Evolutionary conservation across 2,113 vertebrate species (phyloP).

Genomic region (Gallinago undulata): DNA sequence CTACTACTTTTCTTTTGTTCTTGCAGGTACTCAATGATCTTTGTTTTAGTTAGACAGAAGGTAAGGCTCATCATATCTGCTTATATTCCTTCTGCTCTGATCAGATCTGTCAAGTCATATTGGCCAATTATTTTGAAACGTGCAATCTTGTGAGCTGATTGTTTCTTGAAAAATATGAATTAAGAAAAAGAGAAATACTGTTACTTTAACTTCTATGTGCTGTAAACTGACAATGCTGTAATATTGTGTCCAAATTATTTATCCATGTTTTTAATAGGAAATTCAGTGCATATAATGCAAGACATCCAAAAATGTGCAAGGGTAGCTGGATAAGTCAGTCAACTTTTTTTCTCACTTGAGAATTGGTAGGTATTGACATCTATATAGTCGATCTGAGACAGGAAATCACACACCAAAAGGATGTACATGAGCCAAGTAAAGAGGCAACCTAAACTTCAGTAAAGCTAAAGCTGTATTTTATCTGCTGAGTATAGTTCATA

Average conservation of each 20-base stretch:
- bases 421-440: rapidly evolving
- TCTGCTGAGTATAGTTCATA: background rate
- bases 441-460: background rate
- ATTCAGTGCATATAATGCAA: background rate
- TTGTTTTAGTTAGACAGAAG: background rate
- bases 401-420: background rate
- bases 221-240: background rate
- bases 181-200: background rate
- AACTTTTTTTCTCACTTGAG: background rate
- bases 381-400: rapidly evolving
- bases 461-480: background rate
- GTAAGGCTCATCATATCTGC: background rate
- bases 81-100: background rate
- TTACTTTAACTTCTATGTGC: background rate
- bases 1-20: background rate
- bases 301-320: background rate
- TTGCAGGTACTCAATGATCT: background rate
- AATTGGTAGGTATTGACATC: background rate
- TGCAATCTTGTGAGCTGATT: background rate
- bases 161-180: background rate
- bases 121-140: background rate
- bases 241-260: background rate
- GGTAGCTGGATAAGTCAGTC: background rate
- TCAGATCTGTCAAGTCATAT: background rate
- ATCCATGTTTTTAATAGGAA: background rate